Percentiles rank a stretch among this genome's conserved stretches.
These are phyloP conservation scores for Psilanteris sp. DNA, from an alignment of 1,140 invertebrate species.

Conservation along the genomic window DNA sequence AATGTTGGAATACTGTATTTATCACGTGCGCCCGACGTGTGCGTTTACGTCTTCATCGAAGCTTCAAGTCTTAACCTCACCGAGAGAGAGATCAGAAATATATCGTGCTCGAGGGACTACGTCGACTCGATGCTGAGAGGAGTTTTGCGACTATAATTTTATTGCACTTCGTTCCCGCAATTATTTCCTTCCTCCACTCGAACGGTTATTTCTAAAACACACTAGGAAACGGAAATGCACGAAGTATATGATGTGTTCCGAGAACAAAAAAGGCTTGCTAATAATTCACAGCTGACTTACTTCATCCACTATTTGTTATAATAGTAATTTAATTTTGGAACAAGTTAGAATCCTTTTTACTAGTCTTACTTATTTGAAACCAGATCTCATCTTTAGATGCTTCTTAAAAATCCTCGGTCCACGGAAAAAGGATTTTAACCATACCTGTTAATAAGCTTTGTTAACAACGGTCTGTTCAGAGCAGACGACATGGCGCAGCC, in stretches of 20 bases:
- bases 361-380: too few species aligned
- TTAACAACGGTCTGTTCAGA: too few species aligned
- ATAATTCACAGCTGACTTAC: too few species aligned
- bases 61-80: not conserved
- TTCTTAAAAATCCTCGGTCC: too few species aligned
- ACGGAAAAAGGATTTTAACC: not conserved
- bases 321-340: too few species aligned
- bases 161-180: constrained; percentile 48
- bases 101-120: constrained; percentile 47
- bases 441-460: too few species aligned
- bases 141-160: constrained; percentile 20
- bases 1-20: constrained; percentile 61
- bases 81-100: constrained; percentile 27
- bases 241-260: too few species aligned
- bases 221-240: not conserved
- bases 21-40: constrained; percentile 59
- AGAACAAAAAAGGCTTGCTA: too few species aligned
- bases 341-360: too few species aligned
- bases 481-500: constrained; percentile 47
- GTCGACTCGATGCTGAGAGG: constrained; percentile 41
- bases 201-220: not conserved
- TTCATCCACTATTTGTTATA: too few species aligned
- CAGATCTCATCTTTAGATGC: too few species aligned
- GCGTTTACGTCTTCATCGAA: constrained; percentile 40
- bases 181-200: not conserved